Percentiles rank a stretch among this genome's conserved stretches.
Conservation (phyloP, 2,797 vertebrate genomes). For the Numenius phaeopus region DNA sequence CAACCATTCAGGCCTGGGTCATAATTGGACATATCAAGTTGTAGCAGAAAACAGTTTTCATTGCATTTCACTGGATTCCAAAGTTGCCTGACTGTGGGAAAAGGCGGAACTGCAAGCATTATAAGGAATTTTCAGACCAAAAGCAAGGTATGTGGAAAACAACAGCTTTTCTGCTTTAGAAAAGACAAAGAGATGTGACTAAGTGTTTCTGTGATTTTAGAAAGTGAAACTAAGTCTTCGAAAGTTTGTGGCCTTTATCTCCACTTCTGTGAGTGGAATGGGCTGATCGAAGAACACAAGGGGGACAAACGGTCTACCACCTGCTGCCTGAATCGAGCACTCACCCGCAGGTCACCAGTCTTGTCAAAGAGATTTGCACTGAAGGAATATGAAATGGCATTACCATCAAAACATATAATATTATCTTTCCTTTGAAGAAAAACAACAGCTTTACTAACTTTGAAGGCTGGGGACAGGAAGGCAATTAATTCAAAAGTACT, state of each 20-base stretch:
- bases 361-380: conserved; percentile 48
- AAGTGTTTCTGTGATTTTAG: not conserved
- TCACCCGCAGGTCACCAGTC: not conserved
- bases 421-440: conserved; percentile 27
- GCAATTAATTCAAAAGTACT: conserved; percentile 23
- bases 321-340: not conserved
- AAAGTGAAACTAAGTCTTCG: not conserved
- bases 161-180: not conserved
- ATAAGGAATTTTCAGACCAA: not conserved
- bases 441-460: conserved; percentile 10
- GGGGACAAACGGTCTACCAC: conserved; percentile 22
- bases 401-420: conserved; percentile 42
- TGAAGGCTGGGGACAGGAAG: conserved; percentile 18
- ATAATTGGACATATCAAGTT: not conserved
- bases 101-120: not conserved
- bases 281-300: not conserved
- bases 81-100: not conserved
- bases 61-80: not conserved
- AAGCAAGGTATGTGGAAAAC: not conserved
- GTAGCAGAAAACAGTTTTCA: not conserved
- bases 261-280: not conserved
- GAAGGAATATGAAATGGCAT: conserved; percentile 15
- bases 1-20: not conserved
- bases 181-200: not conserved
- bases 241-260: not conserved